phyloP scores from a whole-genome alignment of 1,140 invertebrate species.

The Hycleus phaleratus region DNA sequence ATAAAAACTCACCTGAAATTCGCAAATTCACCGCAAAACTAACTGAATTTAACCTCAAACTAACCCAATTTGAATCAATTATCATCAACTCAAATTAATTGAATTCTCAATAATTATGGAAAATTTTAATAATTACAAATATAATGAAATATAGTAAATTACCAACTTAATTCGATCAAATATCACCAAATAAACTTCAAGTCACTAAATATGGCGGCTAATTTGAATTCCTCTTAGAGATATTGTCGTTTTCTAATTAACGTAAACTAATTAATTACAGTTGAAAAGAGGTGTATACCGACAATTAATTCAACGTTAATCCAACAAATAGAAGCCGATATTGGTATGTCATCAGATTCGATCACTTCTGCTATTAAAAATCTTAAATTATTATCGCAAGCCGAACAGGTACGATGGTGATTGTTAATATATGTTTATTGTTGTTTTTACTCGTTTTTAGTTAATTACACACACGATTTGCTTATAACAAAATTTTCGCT shows the following conservation, averaged over 20 bases:
- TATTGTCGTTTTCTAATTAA: background rate
- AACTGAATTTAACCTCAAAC: too few relatives aligned
- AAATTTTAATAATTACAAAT: too few relatives aligned
- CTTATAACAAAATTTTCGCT: background rate
- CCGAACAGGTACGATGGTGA: slow-evolving; percentile 27
- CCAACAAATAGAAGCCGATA: too few relatives aligned
- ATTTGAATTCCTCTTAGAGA: background rate
- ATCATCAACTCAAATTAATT: too few relatives aligned
- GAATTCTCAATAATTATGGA: too few relatives aligned
- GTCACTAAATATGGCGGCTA: background rate
- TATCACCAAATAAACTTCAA: too few relatives aligned
- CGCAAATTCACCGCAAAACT: too few relatives aligned
- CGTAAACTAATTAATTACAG: slow-evolving; percentile 20
- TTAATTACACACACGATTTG: background rate
- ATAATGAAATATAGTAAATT: too few relatives aligned
- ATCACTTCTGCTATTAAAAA: slow-evolving; percentile 17
- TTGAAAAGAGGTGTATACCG: slow-evolving; percentile 44
- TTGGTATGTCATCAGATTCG: too few relatives aligned
- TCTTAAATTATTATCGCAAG: slow-evolving; percentile 32
- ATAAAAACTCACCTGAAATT: too few relatives aligned
- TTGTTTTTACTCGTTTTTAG: slow-evolving; percentile 3
- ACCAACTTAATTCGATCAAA: too few relatives aligned
- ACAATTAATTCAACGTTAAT: background rate
- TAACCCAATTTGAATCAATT: too few relatives aligned
- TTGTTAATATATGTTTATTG: background rate